Evolutionary conservation across 1,140 invertebrate species (phyloP).

Genomic region (Drosophila arawakana): DNA sequence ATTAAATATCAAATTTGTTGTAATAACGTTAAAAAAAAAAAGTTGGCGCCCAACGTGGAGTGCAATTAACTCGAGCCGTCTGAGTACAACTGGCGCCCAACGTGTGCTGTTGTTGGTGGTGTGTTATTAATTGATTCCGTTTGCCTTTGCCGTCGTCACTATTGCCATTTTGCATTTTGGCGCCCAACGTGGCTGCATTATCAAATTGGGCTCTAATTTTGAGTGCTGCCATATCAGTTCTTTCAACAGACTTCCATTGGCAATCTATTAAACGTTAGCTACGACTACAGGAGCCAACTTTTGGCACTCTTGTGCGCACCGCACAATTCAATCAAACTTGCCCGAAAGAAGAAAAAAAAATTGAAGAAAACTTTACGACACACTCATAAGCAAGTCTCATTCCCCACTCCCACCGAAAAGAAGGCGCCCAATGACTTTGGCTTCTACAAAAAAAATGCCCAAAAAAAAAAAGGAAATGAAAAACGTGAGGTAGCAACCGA

Average conservation of each 20-base stretch:
- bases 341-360: constrained; percentile 46
- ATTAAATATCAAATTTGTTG: constrained; percentile 35
- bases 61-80: constrained; percentile 14
- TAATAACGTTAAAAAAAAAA: background rate
- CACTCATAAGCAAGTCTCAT: constrained; percentile 38
- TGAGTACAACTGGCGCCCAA: background rate
- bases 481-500: constrained; percentile 47
- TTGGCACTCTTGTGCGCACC: constrained; percentile 16
- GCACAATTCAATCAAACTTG: constrained; percentile 77
- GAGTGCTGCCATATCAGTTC: background rate
- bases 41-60: constrained; percentile 6
- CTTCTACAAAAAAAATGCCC: background rate
- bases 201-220: constrained; percentile 13
- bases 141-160: background rate
- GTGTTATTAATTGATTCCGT: constrained; percentile 22
- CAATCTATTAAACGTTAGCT: constrained; percentile 1
- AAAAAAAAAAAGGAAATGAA: constrained; percentile 53
- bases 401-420: background rate
- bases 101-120: too few species aligned
- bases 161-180: background rate
- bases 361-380: constrained; percentile 66
- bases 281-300: background rate
- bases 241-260: background rate
- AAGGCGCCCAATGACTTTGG: background rate
- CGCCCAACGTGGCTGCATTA: background rate